Conservation (phyloP, 2,113 vertebrate species). For the Phalacrocorax aristotelis region DNA sequence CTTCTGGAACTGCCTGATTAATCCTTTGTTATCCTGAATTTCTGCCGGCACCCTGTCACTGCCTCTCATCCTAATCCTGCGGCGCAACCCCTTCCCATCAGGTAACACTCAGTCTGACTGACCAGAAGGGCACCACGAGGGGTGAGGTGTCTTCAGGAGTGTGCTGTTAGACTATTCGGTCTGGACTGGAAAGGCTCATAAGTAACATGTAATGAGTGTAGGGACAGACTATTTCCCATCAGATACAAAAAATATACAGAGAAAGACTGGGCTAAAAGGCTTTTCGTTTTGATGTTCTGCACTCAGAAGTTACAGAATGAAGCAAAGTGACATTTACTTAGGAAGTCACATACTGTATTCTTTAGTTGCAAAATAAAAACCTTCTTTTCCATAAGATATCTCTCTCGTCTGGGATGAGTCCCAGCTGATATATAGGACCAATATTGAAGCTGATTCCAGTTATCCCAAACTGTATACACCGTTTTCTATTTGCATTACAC, state of each 20-base stretch:
- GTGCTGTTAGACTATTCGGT: slow-evolving; percentile 4
- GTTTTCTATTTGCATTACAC: neutral
- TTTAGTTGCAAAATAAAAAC: neutral
- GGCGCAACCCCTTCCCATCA: slow-evolving; percentile 31
- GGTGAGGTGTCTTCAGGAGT: slow-evolving; percentile 10
- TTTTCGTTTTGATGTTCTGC: neutral
- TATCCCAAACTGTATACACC: neutral
- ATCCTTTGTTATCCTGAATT: slow-evolving; percentile 12
- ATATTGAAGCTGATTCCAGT: neutral
- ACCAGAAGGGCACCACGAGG: neutral
- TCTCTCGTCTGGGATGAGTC: neutral
- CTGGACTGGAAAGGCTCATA: neutral
- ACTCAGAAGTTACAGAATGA: neutral
- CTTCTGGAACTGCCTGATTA: slow-evolving; percentile 28
- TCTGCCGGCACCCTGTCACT: slow-evolving; percentile 41
- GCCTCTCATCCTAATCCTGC: slow-evolving; percentile 27
- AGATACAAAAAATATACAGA: slow-evolving; percentile 15
- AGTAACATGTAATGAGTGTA: neutral
- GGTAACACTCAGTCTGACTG: slow-evolving; percentile 41
- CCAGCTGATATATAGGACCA: neutral
- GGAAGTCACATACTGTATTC: neutral
- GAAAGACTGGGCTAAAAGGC: neutral
- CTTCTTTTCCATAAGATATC: neutral
- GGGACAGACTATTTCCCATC: neutral
- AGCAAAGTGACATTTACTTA: neutral